These are phyloP conservation scores for Argyresthia albistria DNA, from an alignment of 2,888 invertebrate genomes.

Conservation along the genomic window DNA sequence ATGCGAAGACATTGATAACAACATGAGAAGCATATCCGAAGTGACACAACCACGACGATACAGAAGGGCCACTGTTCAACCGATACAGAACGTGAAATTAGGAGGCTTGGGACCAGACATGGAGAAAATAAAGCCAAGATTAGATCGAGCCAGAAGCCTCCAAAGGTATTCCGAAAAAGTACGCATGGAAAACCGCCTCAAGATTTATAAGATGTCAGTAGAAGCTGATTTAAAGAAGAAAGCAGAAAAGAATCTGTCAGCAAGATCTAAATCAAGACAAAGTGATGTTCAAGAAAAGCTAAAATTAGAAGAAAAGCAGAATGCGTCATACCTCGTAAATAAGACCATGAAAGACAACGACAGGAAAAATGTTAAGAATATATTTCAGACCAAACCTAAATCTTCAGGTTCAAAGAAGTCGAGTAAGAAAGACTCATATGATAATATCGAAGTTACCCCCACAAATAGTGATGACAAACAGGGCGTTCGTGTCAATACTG, in stretches of 20 bases:
- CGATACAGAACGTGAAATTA: slow-evolving; percentile 37
- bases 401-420: too few relatives aligned
- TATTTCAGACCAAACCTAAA: neutral
- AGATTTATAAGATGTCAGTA: slow-evolving; percentile 48
- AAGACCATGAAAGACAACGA: slow-evolving; percentile 19
- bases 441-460: neutral
- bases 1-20: slow-evolving; percentile 20
- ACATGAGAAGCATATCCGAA: slow-evolving; percentile 52
- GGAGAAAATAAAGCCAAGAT: slow-evolving; percentile 50
- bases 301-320: neutral
- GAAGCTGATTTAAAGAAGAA: slow-evolving; percentile 26
- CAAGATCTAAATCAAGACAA: slow-evolving; percentile 6
- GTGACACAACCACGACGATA: slow-evolving; percentile 32
- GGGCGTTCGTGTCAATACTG: neutral
- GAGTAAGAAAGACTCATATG: too few relatives aligned
- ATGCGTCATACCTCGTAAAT: slow-evolving; percentile 43
- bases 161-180: slow-evolving; percentile 64
- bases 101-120: slow-evolving; percentile 59
- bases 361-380: slow-evolving; percentile 6
- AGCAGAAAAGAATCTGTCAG: slow-evolving; percentile 21
- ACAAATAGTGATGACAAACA: neutral
- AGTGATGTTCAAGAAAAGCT: slow-evolving; percentile 8
- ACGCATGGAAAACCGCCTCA: slow-evolving; percentile 55
- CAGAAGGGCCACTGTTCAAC: slow-evolving; percentile 32
- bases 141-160: slow-evolving; percentile 57